phyloP scores from a whole-genome alignment of 2,113 vertebrate genomes.

The Shinisaurus crocodilurus region DNA sequence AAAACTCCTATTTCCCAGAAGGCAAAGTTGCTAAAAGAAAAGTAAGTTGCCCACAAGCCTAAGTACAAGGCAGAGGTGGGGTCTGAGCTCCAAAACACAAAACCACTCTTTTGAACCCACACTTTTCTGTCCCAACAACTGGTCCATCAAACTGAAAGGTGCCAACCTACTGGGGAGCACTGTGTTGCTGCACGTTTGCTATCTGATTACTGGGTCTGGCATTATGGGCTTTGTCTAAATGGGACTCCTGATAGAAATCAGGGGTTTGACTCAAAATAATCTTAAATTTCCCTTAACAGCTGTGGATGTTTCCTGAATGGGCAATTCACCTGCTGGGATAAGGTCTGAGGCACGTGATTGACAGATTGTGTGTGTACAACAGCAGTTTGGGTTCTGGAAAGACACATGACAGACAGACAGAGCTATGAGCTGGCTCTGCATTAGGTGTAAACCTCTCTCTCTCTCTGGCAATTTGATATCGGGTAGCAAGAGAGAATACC shows the following conservation, averaged over 20 bases:
- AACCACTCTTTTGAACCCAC: too few species aligned
- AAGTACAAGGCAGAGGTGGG: too few species aligned
- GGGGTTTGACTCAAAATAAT: neutral
- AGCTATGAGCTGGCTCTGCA: neutral
- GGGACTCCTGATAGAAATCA: neutral
- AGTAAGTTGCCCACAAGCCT: too few species aligned
- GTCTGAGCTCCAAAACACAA: too few species aligned
- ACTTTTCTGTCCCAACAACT: neutral
- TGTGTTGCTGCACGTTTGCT: neutral
- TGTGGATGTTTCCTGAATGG: neutral
- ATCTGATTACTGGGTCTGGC: neutral
- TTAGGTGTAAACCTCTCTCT: neutral
- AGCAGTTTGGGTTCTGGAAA: neutral
- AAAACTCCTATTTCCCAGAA: too few species aligned
- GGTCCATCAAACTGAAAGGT: neutral
- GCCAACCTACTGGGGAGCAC: neutral
- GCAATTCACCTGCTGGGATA: neutral
- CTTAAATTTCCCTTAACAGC: neutral
- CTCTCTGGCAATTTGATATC: neutral
- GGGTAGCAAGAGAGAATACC: neutral
- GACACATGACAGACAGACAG: too few species aligned
- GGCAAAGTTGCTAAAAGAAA: too few species aligned
- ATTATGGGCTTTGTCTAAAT: neutral
- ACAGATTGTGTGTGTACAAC: neutral
- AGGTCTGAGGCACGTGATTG: neutral